Base-by-base conservation (phyloP, 2,113 vertebrate genomes). In the Tenebrosternarchus preto region DNA sequence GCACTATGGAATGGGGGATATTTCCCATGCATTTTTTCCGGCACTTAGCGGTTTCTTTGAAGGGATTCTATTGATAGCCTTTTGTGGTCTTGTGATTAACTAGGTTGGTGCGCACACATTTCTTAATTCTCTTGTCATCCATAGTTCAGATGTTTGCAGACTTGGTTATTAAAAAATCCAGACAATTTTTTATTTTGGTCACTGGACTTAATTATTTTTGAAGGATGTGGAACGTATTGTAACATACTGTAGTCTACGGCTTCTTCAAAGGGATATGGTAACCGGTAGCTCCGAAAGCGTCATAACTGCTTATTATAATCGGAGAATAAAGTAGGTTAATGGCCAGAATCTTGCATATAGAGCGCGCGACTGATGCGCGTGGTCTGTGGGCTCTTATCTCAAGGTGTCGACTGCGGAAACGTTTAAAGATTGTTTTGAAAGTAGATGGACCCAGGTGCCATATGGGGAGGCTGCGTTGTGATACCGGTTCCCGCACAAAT, bases 241-340 rank as follows among this genome's bases (percentile, higher is more conserved):
- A 66, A 31, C 4, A 15, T 25, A 15, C 12, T 29, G 60, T 16
- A 27, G 64, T 39, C 11, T 39, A 24, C 22, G 22, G 19, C 64
- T 36, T 68, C 31, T 39, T 50, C 43, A 15, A 50, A 50, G 8
- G 8, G 43, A 12, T 50, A 11, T 50, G 17, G 19, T 68, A 9
- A 33, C 33, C 31, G 11, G 19, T 39, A 68, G 64, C 19, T 68
- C 64, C 11, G 31, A 36, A 19, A n/a, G 31, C 64, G 43, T 50
- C 43, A 12, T 50, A 55, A 29, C 16, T 66, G 25, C n/a, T 24
- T 27, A 0, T 75, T 80, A 66, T 74, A 67, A 80, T 80, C 67
- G 66, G 60, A 67, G 24, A 27, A 74, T 57, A 75, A 74, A 80
- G 50, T 75, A 67, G 61, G 53, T 80, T 74, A 67, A 72, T 59